Evolutionary conservation across 2,888 invertebrate species (phyloP).

Genomic region (Entomobrya multifasciata): DNA sequence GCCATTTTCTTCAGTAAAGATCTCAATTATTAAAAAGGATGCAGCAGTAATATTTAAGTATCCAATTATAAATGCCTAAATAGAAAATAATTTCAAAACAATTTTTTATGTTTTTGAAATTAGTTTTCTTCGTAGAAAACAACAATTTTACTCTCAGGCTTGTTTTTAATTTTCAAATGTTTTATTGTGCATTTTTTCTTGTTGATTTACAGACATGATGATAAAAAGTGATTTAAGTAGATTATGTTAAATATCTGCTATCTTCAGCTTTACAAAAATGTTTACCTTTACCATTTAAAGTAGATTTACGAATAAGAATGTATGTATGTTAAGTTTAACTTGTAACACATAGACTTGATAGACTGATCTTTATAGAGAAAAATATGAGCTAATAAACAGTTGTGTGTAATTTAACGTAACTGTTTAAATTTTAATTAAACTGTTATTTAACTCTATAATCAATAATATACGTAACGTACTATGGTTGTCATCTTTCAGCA

Average conservation of each 20-base stretch:
- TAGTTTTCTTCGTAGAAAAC: not conserved
- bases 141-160: not conserved
- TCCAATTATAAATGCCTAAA: no score
- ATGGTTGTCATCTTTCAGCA: no score
- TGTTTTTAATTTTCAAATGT: not conserved
- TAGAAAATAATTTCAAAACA: not conserved
- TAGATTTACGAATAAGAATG: no score
- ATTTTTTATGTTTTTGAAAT: not conserved
- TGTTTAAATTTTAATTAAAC: no score
- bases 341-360: slow-evolving; percentile 47
- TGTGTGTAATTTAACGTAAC: no score
- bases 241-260: not conserved
- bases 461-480: no score
- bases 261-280: not conserved
- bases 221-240: not conserved
- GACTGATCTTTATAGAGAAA: slow-evolving; percentile 23
- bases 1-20: not conserved
- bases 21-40: slow-evolving; percentile 4
- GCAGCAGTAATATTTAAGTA: no score
- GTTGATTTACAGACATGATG: not conserved
- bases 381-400: not conserved
- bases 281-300: not conserved
- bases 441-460: no score
- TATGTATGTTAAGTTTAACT: not conserved
- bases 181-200: not conserved